Evolutionary conservation across 2,888 invertebrate genomes (phyloP), one percentile per base, ranked within the genome.

Genomic region (Cylloceria caligata): DNA sequence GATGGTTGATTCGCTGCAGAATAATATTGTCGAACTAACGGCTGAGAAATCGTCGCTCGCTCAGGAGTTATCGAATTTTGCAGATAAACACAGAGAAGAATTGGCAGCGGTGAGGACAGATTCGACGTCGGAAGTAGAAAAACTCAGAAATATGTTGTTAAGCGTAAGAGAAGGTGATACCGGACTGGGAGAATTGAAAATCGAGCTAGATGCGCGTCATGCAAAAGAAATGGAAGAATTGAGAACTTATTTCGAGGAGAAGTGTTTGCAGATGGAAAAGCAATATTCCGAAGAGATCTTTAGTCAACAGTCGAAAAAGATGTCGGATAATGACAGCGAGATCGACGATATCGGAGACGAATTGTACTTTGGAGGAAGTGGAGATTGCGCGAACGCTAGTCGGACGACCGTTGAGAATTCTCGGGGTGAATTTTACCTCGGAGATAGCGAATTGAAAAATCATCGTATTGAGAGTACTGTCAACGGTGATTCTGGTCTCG

Each of bases 241-340:
- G 72, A 94, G 97, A 60, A 96, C 95, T 9, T 97, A 97, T 88
- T 97, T 97, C 89, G 97, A 97, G 89, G 94, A 95, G 88, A 97
- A 96, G 89, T 97, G 97, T 89, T 94, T 95, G 0, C 96, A 97
- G 87, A 94, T 97, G 92, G 96, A 96, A 89, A 96, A 96, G 88
- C 96, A 97, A 95, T 96, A 95, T 90, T 95, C 95, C 0, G 96
- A 96, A 87, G 96, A 96, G 87, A 93, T 96, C 7, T 95, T 95
- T 87, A 96, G 95, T 83, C 95, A 95, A 86, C 95, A 95, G 64
- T 95, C 95, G 21, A 94, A 95, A 81, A 95, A 95, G 87, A 92
- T 94, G 89, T 94, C 94, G 4, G 91, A 92, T 11, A 93, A 93
- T 68, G 91, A 92, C 71, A 92, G 91, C 67, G 91, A 92, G 57